Percentiles rank a stretch among this genome's conserved stretches.
phyloP scores from a whole-genome alignment of 1,140 invertebrate species.

The Monochamus saltuarius region DNA sequence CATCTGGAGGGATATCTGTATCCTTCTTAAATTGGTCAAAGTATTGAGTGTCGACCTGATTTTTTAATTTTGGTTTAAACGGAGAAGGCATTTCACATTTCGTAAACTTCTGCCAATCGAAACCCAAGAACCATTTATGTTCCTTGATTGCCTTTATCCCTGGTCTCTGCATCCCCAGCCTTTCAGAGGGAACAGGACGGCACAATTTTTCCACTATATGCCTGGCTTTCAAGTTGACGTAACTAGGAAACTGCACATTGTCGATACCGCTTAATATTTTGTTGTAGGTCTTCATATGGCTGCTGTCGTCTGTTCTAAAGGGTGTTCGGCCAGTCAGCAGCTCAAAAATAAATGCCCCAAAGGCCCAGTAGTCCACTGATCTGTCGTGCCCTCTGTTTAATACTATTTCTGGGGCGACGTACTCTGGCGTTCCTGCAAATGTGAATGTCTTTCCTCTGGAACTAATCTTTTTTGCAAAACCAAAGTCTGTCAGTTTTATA shows the following conservation, averaged over 20 bases:
- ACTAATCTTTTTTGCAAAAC: conserved; percentile 88
- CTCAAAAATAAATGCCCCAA: conserved; percentile 92
- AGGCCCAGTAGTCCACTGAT: conserved; percentile 92
- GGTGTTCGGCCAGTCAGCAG: conserved; percentile 85
- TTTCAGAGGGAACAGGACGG: conserved; percentile 83
- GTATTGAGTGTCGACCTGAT: conserved; percentile 30
- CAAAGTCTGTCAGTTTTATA: conserved; percentile 96
- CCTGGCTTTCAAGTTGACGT: conserved; percentile 76
- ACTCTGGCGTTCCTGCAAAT: conserved; percentile 94
- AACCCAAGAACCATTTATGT: conserved; percentile 71
- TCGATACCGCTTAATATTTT: conserved; percentile 91
- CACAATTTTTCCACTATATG: conserved; percentile 86
- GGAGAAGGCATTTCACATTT: conserved; percentile 27
- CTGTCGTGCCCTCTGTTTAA: conserved; percentile 89
- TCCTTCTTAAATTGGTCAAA: conserved; percentile 42
- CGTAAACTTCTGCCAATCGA: conserved; percentile 39
- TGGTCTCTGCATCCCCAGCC: conserved; percentile 88
- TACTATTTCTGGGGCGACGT: conserved; percentile 92
- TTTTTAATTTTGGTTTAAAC: conserved; percentile 36
- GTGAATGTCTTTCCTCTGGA: conserved; percentile 89
- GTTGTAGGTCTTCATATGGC: conserved; percentile 97
- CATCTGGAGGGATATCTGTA: conserved; percentile 38
- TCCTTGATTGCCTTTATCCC: conserved; percentile 91
- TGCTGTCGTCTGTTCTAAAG: conserved; percentile 78
- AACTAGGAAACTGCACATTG: conserved; percentile 79